phyloP scores from a whole-genome alignment of 2,888 invertebrate species.

The Plagiodera versicolora region DNA sequence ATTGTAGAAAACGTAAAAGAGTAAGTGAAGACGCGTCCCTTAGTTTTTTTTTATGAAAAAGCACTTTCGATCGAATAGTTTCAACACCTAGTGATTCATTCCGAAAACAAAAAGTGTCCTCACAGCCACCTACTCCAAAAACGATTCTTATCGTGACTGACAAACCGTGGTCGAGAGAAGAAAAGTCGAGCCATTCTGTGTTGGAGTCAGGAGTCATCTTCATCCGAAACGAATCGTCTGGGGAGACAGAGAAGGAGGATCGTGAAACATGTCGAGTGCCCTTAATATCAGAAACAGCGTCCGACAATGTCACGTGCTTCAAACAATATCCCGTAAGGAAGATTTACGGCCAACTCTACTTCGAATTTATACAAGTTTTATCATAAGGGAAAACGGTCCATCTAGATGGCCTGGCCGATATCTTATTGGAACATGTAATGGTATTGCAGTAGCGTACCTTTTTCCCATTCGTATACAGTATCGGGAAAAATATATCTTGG shows the following conservation, averaged over 20 bases:
- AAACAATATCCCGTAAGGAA: conserved; percentile 51
- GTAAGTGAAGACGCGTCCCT: no score
- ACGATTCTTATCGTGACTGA: not conserved
- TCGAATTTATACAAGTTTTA: conserved; percentile 53
- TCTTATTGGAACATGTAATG: conserved; percentile 29
- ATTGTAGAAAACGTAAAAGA: no score
- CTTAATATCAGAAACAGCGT: conserved; percentile 47
- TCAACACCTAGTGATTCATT: no score
- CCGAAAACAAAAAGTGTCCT: not conserved
- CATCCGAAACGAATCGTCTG: conserved; percentile 32
- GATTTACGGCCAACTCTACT: conserved; percentile 47
- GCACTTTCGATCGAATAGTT: not conserved
- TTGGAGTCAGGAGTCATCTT: conserved; percentile 26
- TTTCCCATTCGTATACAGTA: not conserved
- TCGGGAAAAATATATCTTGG: no score
- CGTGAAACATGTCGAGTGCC: conserved; percentile 40
- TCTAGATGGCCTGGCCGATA: conserved; percentile 35
- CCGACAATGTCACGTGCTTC: conserved; percentile 51
- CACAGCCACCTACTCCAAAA: not conserved
- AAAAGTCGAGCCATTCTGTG: not conserved
- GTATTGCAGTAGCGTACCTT: conserved; percentile 15
- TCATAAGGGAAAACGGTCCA: conserved; percentile 44
- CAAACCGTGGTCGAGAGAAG: conserved; percentile 12
- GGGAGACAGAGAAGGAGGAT: conserved; percentile 35
- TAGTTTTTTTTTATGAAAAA: no score